A percentile compares a stretch with the other conserved stretches of the same genome.
Evolutionary conservation across 2,888 invertebrate species (phyloP).

Genomic region (Dendrolimus pini): DNA sequence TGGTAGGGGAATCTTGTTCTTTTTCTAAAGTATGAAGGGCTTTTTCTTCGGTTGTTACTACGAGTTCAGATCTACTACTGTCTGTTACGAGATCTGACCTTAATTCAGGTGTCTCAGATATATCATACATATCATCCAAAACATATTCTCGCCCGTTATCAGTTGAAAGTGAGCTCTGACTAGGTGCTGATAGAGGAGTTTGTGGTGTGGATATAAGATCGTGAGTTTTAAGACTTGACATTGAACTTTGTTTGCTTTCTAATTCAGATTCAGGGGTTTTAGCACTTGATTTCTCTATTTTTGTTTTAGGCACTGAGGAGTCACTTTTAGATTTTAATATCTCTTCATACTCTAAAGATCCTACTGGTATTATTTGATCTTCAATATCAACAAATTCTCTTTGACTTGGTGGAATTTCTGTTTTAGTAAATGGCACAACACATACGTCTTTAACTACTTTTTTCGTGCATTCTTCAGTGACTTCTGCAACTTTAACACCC

Average conservation of each 20-base stretch:
- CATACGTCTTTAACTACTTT: conserved; percentile 45
- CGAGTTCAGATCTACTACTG: conserved; percentile 74
- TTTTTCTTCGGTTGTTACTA: conserved; percentile 79
- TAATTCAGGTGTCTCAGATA: conserved; percentile 77
- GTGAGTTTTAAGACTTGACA: conserved; percentile 74
- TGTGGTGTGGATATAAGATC: conserved; percentile 74
- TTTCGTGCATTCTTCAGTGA: conserved; percentile 50
- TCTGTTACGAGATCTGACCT: conserved; percentile 66
- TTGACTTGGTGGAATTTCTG: conserved; percentile 63
- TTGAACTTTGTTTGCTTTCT: conserved; percentile 77
- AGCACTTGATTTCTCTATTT: conserved; percentile 51
- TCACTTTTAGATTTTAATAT: conserved; percentile 69
- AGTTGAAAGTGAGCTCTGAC: conserved; percentile 80
- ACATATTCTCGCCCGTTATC: conserved; percentile 80
- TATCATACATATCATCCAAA: conserved; percentile 76
- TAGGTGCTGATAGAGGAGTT: conserved; percentile 79
- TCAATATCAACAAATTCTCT: conserved; percentile 70
- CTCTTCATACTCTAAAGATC: conserved; percentile 65
- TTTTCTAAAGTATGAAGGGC: conserved; percentile 69
- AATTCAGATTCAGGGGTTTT: conserved; percentile 59
- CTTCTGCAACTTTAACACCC: conserved; percentile 18
- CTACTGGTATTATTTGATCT: conserved; percentile 58
- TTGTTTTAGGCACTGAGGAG: conserved; percentile 69
- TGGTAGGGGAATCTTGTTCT: conserved; percentile 84
- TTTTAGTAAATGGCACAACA: conserved; percentile 67